Conservation (phyloP, 2,113 vertebrate species). For the Ochotona curzoniae region DNA sequence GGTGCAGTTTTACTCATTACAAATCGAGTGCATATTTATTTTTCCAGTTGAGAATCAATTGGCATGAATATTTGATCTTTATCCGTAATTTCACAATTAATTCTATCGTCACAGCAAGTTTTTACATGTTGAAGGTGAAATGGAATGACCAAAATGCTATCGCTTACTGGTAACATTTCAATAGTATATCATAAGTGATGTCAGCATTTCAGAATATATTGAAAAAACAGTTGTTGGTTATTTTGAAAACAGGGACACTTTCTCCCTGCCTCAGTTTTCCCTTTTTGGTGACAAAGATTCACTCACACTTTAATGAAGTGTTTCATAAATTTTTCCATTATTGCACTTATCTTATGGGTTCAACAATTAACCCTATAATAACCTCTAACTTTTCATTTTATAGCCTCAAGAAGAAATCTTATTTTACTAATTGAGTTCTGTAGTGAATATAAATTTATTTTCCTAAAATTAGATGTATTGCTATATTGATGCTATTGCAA, state of each 20-base stretch:
- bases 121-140: neutral
- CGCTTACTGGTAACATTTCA: neutral
- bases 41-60: neutral
- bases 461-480: neutral
- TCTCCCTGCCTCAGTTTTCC: neutral
- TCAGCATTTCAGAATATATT: neutral
- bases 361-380: neutral
- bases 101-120: neutral
- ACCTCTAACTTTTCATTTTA: neutral
- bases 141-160: neutral
- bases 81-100: neutral
- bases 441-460: slow-evolving; percentile 12
- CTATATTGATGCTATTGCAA: neutral
- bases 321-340: neutral
- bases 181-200: neutral
- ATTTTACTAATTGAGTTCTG: neutral
- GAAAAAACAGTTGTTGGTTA: neutral
- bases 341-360: neutral
- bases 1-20: neutral
- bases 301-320: neutral
- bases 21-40: neutral
- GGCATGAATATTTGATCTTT: neutral
- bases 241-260: neutral
- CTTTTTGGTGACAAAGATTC: neutral
- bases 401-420: neutral